Evolutionary conservation across 1,140 invertebrate species (phyloP), one percentile per base, ranked within the genome.

Genomic region (Dendrolimus kikuchii): DNA sequence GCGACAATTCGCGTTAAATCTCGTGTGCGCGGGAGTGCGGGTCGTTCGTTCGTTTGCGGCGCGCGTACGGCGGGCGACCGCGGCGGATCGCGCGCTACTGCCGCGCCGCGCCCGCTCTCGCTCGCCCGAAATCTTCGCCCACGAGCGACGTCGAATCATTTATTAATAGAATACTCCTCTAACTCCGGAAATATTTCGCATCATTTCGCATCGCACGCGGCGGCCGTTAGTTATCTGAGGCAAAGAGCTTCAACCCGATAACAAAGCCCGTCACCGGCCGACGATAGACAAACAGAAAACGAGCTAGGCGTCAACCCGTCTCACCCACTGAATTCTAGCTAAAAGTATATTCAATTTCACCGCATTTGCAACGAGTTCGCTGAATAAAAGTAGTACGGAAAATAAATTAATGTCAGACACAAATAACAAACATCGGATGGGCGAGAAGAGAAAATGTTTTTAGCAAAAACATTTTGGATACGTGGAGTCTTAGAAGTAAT

Each of bases 161-260:
- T 86, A 86, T 86, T 84, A 77, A 82, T 86, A 86, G 82, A 84
- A 75, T 76, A 78, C 77, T 80, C 68, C 76, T 76, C 74, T 76
- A 77, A 86, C 82, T 83, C 82, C 81, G 82, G 82, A 86, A 86
- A 86, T 86, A 86, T 86, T 86, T 86, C 74, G 82, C 82, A 77
- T 82, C 80, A 82, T 81, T 86, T 83, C 73, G 82, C 81, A 81
- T 78, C 70, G 67, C 77, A 77, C 71, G 71, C 72, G 59, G 66
- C 68, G 55, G 59, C 56, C 40, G 59, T 68, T 71, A 66, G 66
- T 81, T 77, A 74, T 73, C 78, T 69, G 65, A 74, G 76, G 71
- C 73, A 79, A 80, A 68, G 46, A 10, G 67, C 53, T 62, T 50
- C 47, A 51, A 46, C 47, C 55, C 41, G 51, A 61, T 68, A 64